Percentiles rank a stretch among this genome's conserved stretches.
Conservation (phyloP, 2,888 invertebrate species). For the Agriotes lineatus region DNA sequence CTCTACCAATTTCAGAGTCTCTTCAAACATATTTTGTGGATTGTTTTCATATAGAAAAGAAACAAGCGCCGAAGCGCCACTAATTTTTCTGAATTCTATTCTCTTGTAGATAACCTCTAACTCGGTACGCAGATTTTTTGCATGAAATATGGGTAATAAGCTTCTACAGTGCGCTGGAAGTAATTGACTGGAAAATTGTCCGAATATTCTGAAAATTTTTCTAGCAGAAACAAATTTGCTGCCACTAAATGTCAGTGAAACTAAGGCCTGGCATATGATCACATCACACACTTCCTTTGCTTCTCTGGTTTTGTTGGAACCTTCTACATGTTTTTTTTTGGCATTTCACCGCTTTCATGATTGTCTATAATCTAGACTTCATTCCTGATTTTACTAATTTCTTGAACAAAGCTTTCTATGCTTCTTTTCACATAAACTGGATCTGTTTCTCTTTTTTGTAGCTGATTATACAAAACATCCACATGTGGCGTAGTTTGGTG, state of each 20-base stretch:
- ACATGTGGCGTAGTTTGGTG: conserved; percentile 25
- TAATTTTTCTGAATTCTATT: background rate
- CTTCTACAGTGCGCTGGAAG: too few relatives aligned
- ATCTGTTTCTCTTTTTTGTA: conserved; percentile 20
- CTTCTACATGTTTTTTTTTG: background rate
- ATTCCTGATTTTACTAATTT: conserved; percentile 1
- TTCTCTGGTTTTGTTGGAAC: background rate
- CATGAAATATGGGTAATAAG: too few relatives aligned
- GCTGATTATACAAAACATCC: conserved; percentile 4
- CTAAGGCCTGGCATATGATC: background rate
- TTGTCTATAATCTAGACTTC: background rate
- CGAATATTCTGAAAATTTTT: too few relatives aligned
- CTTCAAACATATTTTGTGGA: background rate
- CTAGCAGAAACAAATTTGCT: too few relatives aligned
- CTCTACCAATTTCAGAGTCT: background rate
- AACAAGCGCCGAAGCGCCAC: background rate
- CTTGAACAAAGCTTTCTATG: conserved; percentile 5
- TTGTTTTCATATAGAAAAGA: background rate
- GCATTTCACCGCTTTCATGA: background rate
- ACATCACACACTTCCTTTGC: conserved; percentile 13
- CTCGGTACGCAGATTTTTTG: too few relatives aligned
- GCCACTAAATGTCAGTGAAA: too few relatives aligned
- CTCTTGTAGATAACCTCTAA: background rate
- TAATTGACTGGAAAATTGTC: too few relatives aligned
- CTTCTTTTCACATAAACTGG: conserved; percentile 11